Conservation (phyloP, 2,888 invertebrate genomes). For the Subacronicta megacephala region DNA sequence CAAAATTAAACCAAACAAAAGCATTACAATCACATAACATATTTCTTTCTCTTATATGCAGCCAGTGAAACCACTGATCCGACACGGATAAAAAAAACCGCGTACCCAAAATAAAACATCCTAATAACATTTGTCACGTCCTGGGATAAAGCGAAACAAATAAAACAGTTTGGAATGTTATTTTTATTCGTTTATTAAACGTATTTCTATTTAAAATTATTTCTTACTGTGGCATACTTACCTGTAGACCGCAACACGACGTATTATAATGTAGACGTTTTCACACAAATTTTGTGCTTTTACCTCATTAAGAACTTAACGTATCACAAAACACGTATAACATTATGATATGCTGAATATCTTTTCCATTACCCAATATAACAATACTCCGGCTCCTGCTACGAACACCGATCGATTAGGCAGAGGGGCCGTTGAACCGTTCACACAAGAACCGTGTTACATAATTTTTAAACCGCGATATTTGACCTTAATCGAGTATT, state of each 20-base stretch:
- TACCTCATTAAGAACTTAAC: constrained; percentile 19
- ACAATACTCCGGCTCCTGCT: background rate
- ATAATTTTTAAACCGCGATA: background rate
- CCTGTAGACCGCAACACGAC: constrained; percentile 53
- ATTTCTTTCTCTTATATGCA: background rate
- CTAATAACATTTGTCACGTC: constrained; percentile 26
- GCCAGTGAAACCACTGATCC: constrained; percentile 27
- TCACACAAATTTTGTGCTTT: constrained; percentile 31
- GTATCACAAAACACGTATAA: constrained; percentile 36
- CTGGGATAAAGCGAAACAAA: constrained; percentile 65
- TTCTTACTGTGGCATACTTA: constrained; percentile 66
- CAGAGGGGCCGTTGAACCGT: background rate
- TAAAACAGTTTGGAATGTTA: constrained; percentile 65
- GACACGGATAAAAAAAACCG: background rate
- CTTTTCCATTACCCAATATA: constrained; percentile 1
- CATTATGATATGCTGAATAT: constrained; percentile 9
- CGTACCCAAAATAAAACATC: constrained; percentile 8
- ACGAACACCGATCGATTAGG: background rate
- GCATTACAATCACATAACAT: constrained; percentile 14
- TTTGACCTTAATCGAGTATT: background rate
- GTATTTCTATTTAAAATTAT: constrained; percentile 54
- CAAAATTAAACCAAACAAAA: constrained; percentile 36
- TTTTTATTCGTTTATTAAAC: constrained; percentile 60
- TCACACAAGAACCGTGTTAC: background rate
- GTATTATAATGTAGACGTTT: constrained; percentile 12